Percentiles rank a stretch among this genome's conserved stretches.
phyloP scores from a whole-genome alignment of 2,797 vertebrate species.

The Synaphobranchus kaupii region DNA sequence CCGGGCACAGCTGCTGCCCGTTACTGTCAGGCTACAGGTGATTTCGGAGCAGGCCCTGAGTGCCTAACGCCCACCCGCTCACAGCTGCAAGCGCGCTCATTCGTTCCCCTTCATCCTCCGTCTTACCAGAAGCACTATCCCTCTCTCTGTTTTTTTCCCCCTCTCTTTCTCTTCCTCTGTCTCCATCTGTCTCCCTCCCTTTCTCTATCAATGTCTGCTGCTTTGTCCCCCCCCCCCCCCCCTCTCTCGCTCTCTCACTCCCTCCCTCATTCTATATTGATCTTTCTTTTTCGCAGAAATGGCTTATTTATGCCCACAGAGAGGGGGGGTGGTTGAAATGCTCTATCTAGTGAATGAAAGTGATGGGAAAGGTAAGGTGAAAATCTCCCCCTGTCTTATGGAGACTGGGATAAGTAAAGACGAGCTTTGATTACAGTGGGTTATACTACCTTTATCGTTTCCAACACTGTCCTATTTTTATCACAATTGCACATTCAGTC shows the following conservation, averaged over 20 bases:
- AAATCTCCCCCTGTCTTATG: not conserved
- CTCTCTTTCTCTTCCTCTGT: conserved; percentile 15
- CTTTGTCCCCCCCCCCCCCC: not conserved
- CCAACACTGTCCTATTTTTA: not conserved
- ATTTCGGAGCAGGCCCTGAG: not conserved
- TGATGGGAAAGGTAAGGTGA: not conserved
- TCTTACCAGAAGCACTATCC: not conserved
- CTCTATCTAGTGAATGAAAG: not conserved
- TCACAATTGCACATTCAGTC: not conserved
- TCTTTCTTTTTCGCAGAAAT: conserved; percentile 31
- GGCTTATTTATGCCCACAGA: conserved; percentile 14
- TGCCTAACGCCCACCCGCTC: not conserved
- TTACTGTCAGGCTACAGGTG: conserved; percentile 1
- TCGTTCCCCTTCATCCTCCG: conserved; percentile 13
- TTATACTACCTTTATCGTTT: not conserved
- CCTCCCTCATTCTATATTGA: conserved; percentile 24
- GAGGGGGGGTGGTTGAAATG: not conserved
- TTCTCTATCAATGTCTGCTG: not conserved
- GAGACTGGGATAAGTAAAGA: not conserved
- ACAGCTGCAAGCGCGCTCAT: not conserved
- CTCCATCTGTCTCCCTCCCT: not conserved
- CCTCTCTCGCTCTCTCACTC: conserved; percentile 18
- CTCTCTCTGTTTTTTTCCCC: not conserved
- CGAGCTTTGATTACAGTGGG: not conserved
- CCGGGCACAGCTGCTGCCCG: conserved; percentile 52